phyloP scores from a whole-genome alignment of 2,113 vertebrate species.

The Oncorhynchus masou region DNA sequence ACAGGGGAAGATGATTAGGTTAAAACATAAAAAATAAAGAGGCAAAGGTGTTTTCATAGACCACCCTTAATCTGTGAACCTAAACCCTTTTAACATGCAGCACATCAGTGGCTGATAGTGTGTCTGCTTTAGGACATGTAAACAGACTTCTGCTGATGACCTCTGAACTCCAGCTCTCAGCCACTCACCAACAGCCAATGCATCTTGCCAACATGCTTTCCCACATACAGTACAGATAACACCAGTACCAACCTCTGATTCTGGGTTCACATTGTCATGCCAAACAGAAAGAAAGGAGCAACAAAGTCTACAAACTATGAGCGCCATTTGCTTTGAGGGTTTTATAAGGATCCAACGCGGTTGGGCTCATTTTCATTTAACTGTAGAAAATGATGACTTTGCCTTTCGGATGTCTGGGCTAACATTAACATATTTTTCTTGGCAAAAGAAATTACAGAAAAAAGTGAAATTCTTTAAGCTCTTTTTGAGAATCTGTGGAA shows the following conservation, averaged over 20 bases:
- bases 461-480: background rate
- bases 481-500: conserved; percentile 1
- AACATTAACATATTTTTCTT: background rate
- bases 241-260: conserved; percentile 60
- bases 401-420: background rate
- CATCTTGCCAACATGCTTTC: conserved; percentile 86
- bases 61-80: background rate
- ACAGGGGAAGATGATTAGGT: conserved; percentile 34
- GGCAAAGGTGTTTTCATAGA: conserved; percentile 25
- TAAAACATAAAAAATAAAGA: conserved; percentile 7
- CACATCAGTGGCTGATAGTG: conserved; percentile 27
- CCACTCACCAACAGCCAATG: conserved; percentile 89
- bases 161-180: conserved; percentile 77
- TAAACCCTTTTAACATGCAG: conserved; percentile 22
- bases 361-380: background rate
- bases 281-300: conserved; percentile 22
- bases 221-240: conserved; percentile 55
- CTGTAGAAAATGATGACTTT: background rate
- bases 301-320: conserved; percentile 4
- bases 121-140: conserved; percentile 23
- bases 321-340: conserved; percentile 32
- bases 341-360: background rate
- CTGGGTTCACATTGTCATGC: conserved; percentile 57
- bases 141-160: conserved; percentile 32
- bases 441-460: background rate